Percentiles rank a stretch among this genome's conserved stretches.
These are phyloP conservation scores for Ciconia nigra DNA, from an alignment of 2,797 vertebrate species.

Conservation along the genomic window DNA sequence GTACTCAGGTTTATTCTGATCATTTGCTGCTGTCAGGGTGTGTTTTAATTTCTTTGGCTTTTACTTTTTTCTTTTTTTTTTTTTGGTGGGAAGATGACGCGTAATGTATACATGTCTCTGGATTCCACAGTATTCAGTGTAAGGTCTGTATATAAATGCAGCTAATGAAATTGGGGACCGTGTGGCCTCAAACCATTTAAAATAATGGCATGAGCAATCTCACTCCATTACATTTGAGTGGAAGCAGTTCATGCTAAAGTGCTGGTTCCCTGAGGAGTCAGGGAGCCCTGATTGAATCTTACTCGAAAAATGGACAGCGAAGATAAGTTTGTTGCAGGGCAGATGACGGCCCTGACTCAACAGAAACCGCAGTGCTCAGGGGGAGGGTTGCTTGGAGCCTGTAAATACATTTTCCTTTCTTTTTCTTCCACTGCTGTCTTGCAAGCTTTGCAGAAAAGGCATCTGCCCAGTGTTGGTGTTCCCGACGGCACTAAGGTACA, in stretches of 20 bases:
- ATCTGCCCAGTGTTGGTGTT: rapidly evolving
- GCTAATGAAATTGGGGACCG: conserved; percentile 65
- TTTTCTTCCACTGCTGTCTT: not conserved
- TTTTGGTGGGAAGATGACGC: not conserved
- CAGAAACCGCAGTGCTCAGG: not conserved
- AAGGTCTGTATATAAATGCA: conserved; percentile 56
- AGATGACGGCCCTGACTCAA: conserved; percentile 45
- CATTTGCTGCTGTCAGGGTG: rapidly evolving
- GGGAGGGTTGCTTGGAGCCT: not conserved
- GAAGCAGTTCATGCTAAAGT: conserved; percentile 45
- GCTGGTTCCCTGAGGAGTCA: conserved; percentile 27
- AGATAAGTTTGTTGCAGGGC: not conserved
- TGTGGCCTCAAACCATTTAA: conserved; percentile 65
- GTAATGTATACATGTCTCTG: not conserved
- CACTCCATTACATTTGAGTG: conserved; percentile 60
- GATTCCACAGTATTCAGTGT: not conserved
- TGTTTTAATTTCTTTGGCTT: not conserved
- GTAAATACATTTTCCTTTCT: not conserved
- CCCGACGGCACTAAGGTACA: not conserved
- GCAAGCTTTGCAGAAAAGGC: not conserved
- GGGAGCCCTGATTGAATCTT: conserved; percentile 55
- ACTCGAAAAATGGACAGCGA: conserved; percentile 34
- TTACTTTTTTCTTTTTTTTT: not conserved
- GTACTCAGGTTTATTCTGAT: not conserved
- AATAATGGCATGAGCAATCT: conserved; percentile 65